Evolutionary conservation across 2,797 vertebrate species (phyloP).

Genomic region (Podargus strigoides): DNA sequence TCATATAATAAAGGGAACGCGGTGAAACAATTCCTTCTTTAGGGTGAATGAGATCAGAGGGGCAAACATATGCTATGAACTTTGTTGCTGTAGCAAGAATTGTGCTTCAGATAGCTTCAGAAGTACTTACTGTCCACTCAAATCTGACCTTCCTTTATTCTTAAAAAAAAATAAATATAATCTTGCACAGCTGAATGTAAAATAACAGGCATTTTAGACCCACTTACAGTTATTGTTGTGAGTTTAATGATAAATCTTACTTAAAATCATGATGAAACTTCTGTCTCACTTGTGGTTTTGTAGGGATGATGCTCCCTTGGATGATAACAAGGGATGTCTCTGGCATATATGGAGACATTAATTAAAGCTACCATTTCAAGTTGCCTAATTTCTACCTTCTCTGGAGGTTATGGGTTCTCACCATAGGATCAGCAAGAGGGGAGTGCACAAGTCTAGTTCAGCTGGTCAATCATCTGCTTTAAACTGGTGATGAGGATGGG

Average conservation of each 20-base stretch:
- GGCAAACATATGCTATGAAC: background rate
- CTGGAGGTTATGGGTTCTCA: background rate
- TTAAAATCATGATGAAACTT: background rate
- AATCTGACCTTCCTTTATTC: background rate
- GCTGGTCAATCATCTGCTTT: background rate
- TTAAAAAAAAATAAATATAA: background rate
- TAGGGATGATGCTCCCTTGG: background rate
- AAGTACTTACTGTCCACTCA: background rate
- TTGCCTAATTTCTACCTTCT: background rate
- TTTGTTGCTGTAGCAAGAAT: background rate
- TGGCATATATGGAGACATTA: background rate
- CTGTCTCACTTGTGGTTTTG: background rate
- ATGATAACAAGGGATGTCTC: background rate
- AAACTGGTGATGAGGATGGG: background rate
- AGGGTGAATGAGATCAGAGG: background rate
- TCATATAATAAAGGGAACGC: background rate
- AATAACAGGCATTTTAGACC: background rate
- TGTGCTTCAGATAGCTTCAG: background rate
- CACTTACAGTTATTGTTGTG: background rate
- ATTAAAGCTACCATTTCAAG: background rate
- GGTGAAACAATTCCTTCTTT: background rate
- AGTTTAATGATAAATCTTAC: background rate
- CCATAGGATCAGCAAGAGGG: background rate
- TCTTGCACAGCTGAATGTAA: background rate
- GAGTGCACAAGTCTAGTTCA: background rate